These are phyloP conservation scores for Drosophila multiciliata DNA, from an alignment of 2,888 invertebrate genomes.

Conservation along the genomic window DNA sequence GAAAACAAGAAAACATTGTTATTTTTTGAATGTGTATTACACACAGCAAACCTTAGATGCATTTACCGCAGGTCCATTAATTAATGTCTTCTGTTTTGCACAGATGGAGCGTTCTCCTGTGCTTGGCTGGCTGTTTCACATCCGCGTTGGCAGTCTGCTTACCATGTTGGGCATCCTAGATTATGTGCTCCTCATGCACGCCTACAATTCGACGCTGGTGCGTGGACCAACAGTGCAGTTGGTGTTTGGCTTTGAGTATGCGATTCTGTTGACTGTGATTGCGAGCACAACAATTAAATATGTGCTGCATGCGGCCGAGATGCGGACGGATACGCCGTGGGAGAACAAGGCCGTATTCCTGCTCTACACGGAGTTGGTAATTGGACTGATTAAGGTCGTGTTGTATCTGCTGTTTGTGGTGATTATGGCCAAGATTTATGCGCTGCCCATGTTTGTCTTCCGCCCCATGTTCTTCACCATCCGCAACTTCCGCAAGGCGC, in stretches of 20 bases:
- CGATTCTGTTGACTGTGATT: constrained; percentile 96
- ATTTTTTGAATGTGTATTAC: too few relatives aligned
- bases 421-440: constrained; percentile 98
- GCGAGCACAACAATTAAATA: constrained; percentile 97
- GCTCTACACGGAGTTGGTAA: constrained; percentile 97
- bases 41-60: rapidly evolving
- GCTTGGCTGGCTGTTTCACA: constrained; percentile 97
- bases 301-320: constrained; percentile 92
- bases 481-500: constrained; percentile 98
- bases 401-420: constrained; percentile 96
- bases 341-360: constrained; percentile 99
- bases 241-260: constrained; percentile 99
- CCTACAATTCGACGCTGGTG: constrained; percentile 95
- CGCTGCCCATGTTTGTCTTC: constrained; percentile 98
- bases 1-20: too few relatives aligned
- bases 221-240: constrained; percentile 99
- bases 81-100: constrained; percentile 1
- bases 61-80: not conserved
- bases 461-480: constrained; percentile 99
- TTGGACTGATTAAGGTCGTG: constrained; percentile 93
- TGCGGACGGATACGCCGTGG: constrained; percentile 96
- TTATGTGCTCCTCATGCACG: constrained; percentile 95
- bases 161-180: constrained; percentile 93
- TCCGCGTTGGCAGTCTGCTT: constrained; percentile 94
- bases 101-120: constrained; percentile 99